Conservation (phyloP, 2,888 invertebrate genomes). For the Eupithecia pulchellata region DNA sequence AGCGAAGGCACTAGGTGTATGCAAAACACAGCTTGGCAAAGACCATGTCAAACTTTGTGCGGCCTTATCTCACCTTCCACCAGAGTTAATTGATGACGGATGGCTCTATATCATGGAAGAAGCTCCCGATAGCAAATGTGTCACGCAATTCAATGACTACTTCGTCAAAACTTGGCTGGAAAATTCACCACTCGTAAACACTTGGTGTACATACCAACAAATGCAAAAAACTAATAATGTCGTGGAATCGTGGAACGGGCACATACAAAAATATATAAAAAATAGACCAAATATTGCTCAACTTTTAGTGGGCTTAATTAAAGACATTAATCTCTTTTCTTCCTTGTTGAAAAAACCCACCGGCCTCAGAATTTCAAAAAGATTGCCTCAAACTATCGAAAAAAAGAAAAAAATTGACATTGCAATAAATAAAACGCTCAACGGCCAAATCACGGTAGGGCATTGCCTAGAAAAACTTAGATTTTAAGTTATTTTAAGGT, state of each 20-base stretch:
- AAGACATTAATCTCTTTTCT: slow-evolving; percentile 6
- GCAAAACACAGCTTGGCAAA: slow-evolving; percentile 22
- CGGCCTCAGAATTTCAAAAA: neutral
- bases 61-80: no score
- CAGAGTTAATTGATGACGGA: slow-evolving; percentile 22
- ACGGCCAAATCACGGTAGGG: slow-evolving; percentile 3
- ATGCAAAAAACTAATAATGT: slow-evolving; percentile 31
- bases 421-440: neutral
- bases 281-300: slow-evolving; percentile 29
- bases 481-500: no score
- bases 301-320: slow-evolving; percentile 28
- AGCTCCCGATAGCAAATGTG: slow-evolving; percentile 8
- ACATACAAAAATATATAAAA: slow-evolving; percentile 29
- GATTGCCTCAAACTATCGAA: neutral
- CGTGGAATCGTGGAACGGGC: slow-evolving; percentile 31
- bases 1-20: slow-evolving; percentile 29
- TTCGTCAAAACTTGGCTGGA: slow-evolving; percentile 30
- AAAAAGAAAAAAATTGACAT: neutral
- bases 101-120: no score
- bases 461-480: no score
- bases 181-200: slow-evolving; percentile 12
- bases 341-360: neutral
- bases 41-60: slow-evolving; percentile 25
- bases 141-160: slow-evolving; percentile 23
- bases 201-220: slow-evolving; percentile 24